A percentile compares a stretch with the other conserved stretches of the same genome.
These are phyloP conservation scores for Frankliniella intonsa DNA, from an alignment of 2,888 invertebrate genomes.

Conservation along the genomic window DNA sequence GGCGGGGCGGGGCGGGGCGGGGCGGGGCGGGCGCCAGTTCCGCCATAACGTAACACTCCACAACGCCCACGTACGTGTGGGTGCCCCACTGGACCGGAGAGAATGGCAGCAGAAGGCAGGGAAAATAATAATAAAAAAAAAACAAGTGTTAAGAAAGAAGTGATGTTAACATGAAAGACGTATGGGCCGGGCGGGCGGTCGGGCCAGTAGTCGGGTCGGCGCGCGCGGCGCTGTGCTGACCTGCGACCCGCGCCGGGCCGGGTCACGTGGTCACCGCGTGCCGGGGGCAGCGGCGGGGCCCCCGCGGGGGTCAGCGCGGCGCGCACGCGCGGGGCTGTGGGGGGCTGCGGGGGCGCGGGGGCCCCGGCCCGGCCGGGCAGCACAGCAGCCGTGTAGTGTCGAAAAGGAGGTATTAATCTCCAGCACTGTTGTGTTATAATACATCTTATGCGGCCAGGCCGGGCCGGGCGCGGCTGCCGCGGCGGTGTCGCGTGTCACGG, in stretches of 20 bases:
- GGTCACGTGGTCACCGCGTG: not conserved
- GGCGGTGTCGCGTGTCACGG: not conserved
- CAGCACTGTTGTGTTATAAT: not conserved
- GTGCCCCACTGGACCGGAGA: not conserved
- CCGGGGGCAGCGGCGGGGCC: not conserved
- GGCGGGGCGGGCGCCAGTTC: not conserved
- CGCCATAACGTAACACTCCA: slow-evolving; percentile 15
- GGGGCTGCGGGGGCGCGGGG: not conserved
- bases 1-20: no score
- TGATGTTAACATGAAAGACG: no score
- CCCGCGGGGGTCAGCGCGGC: not conserved
- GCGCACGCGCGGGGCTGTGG: not conserved
- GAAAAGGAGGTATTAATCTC: not conserved
- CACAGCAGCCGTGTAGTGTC: not conserved
- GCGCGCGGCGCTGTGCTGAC: not conserved
- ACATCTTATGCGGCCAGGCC: not conserved
- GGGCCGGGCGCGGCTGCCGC: not conserved
- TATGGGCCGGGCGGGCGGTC: no score
- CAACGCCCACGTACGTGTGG: not conserved
- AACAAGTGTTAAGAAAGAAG: no score
- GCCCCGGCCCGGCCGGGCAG: not conserved
- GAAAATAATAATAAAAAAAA: not conserved
- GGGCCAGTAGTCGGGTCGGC: no score
- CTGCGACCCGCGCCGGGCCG: not conserved
- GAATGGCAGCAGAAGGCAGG: not conserved